Base-by-base conservation (phyloP, 2,113 vertebrate species). In the Perccottus glenii region DNA sequence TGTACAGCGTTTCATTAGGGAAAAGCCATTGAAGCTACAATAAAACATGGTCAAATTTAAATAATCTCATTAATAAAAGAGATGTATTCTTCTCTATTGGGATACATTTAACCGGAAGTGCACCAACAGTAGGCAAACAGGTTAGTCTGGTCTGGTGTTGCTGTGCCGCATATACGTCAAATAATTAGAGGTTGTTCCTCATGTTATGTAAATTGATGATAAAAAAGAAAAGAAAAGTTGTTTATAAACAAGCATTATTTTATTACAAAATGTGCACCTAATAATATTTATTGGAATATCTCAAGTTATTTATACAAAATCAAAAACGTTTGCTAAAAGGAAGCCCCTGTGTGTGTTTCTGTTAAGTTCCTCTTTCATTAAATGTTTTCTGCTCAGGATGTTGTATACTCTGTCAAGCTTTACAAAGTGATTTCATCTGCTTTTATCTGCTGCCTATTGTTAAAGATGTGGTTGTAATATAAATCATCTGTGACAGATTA, bases 401-500 rank as follows among this genome's bases (percentile, higher is more conserved):
- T 27, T 19, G 27, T 10, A 11, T 51, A 10, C 15, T 51, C 40
- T 67, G 49, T 12, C 19, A 40, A 69, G 45, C 52, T 63, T 49
- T 19, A 45, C 38, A 56, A 52, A 62, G 65, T 46, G 45, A 63
- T 67, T 76, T 62, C 52, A 75, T 51, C 64, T 59, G 38, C 62
- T 5, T 60, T 53, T 59, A 47, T 63, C 55, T 38, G 61, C 42
- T 65, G 44, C 64, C 71, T 80, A 48, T 47, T 55, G 36, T 42
- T 55, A 59, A 70, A 77, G 55, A 56, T 43, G 60, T 60, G 36
- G 51, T 44, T 68, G 72, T 7, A 2, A 38, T 77, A 79, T 89
- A 52, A 63, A 73, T 84, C 75, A 80, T 72, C 33, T 61, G 6
- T 73, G 70, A 74, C 53, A 75, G 48, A 77, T 79, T 66, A 68